phyloP scores from a whole-genome alignment of 2,888 invertebrate genomes.

The Tetrapedia diversipes region DNA sequence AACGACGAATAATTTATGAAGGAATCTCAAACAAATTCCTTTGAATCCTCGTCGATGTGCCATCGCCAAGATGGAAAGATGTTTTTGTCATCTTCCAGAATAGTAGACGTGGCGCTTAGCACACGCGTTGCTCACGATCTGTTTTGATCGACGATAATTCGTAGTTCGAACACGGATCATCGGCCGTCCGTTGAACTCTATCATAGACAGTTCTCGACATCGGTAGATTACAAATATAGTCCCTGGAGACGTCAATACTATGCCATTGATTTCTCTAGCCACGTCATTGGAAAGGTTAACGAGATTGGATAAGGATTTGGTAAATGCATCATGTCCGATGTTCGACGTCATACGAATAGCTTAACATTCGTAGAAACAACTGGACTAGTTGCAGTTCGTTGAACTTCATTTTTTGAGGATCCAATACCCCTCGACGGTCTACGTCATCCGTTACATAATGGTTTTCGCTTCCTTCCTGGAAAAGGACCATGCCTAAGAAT shows the following conservation, averaged over 20 bases:
- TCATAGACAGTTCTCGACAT: neutral
- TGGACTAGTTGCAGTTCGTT: conserved; percentile 47
- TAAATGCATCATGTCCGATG: conserved; percentile 39
- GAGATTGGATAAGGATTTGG: conserved; percentile 41
- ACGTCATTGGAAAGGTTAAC: conserved; percentile 47
- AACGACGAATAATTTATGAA: conserved; percentile 30
- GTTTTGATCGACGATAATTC: conserved; percentile 23
- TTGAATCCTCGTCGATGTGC: neutral
- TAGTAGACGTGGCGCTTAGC: neutral
- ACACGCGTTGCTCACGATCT: conserved; percentile 11
- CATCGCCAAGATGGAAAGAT: neutral
- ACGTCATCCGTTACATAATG: neutral
- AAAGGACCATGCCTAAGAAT: too few relatives aligned
- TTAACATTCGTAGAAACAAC: conserved; percentile 36
- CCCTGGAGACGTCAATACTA: neutral
- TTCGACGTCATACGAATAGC: conserved; percentile 39
- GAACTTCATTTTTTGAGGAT: conserved; percentile 43
- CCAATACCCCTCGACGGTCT: neutral
- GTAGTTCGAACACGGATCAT: conserved; percentile 37
- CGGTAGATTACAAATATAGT: conserved; percentile 11
- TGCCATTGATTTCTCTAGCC: conserved; percentile 2
- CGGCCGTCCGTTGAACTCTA: conserved; percentile 28
- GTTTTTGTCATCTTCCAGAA: neutral
- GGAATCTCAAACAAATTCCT: neutral
- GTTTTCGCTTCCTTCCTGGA: neutral